phyloP scores from a whole-genome alignment of 2,888 invertebrate species.

The Tetragonula carbonaria region DNA sequence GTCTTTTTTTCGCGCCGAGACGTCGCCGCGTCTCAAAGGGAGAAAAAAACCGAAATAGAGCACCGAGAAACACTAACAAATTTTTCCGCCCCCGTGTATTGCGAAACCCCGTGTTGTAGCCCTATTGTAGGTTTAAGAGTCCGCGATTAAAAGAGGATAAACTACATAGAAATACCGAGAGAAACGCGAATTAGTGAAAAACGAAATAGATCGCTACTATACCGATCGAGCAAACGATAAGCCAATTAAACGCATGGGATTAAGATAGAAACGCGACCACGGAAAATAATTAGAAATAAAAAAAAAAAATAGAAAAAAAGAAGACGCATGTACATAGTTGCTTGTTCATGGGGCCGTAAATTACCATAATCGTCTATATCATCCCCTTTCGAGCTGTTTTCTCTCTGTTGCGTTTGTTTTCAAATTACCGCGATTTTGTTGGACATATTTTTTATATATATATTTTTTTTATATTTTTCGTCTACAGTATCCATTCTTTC shows the following conservation, averaged over 20 bases:
- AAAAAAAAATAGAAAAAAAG: no score
- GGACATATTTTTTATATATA: no score
- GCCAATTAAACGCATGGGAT: slow-evolving; percentile 22
- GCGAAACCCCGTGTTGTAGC: slow-evolving; percentile 1
- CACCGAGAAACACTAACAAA: slow-evolving; percentile 50
- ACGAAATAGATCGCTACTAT: slow-evolving; percentile 12
- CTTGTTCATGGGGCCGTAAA: slow-evolving; percentile 69
- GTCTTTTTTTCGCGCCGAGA: background rate
- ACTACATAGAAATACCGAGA: background rate
- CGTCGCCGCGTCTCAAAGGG: background rate
- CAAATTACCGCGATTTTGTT: slow-evolving; percentile 21
- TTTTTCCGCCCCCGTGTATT: slow-evolving; percentile 3
- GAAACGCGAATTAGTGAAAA: slow-evolving; percentile 2
- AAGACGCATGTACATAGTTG: slow-evolving; percentile 73
- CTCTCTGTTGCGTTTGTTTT: slow-evolving; percentile 1
- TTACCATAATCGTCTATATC: slow-evolving; percentile 50
- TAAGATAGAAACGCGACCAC: slow-evolving; percentile 44
- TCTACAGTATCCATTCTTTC: background rate
- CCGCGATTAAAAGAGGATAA: background rate
- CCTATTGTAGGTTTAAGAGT: slow-evolving; percentile 24
- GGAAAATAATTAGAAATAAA: background rate
- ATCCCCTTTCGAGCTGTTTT: background rate
- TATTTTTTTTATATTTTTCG: background rate
- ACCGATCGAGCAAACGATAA: slow-evolving; percentile 9
- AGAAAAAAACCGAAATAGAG: slow-evolving; percentile 32